Percentiles rank a stretch among this genome's conserved stretches.
Evolutionary conservation across 2,888 invertebrate species (phyloP).

Genomic region (Thymelicus lineola): DNA sequence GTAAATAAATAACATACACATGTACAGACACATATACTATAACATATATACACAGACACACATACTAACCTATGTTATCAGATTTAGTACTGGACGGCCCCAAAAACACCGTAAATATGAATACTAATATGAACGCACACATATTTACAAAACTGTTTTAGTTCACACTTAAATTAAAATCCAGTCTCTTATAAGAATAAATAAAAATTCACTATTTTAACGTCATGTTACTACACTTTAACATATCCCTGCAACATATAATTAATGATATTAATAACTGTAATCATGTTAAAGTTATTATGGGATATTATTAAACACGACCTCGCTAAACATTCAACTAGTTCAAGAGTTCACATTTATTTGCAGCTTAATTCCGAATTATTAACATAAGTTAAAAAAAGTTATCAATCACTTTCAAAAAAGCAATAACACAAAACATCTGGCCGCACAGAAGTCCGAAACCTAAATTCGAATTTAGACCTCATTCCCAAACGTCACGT

Average conservation of each 20-base stretch:
- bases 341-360: constrained; percentile 4
- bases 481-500: constrained; percentile 30
- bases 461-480: constrained; percentile 18
- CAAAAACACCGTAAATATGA: constrained; percentile 65
- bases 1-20: too few relatives aligned
- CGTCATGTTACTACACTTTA: background rate
- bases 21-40: too few relatives aligned
- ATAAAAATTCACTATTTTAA: background rate
- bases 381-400: constrained; percentile 29
- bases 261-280: too few relatives aligned
- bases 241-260: too few relatives aligned
- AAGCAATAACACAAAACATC: constrained; percentile 21
- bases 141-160: constrained; percentile 38
- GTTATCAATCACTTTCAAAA: constrained; percentile 1
- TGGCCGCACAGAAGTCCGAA: constrained; percentile 3
- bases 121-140: constrained; percentile 50
- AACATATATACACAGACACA: constrained; percentile 31
- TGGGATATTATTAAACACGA: background rate
- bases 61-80: constrained; percentile 74
- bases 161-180: background rate
- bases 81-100: constrained; percentile 74
- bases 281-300: background rate
- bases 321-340: background rate
- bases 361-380: background rate
- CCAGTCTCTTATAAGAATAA: background rate